phyloP scores from a whole-genome alignment of 2,797 vertebrate genomes.

The Cossypha dichroa region DNA sequence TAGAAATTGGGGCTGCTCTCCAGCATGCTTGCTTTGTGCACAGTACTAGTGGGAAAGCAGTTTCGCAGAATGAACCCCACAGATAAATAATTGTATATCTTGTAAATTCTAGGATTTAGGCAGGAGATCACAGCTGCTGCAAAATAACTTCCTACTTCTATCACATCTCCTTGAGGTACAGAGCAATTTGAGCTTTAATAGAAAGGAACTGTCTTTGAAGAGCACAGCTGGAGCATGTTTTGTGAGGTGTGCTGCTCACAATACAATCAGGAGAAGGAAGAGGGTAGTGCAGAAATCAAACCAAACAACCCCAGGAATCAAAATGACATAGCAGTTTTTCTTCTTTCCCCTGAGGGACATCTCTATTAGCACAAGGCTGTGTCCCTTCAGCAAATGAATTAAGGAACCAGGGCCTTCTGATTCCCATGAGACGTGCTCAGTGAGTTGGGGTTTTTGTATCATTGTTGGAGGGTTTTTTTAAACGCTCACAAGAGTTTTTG shows the following conservation, averaged over 20 bases:
- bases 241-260: neutral
- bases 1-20: neutral
- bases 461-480: neutral
- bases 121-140: neutral
- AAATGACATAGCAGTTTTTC: neutral
- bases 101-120: constrained; percentile 2
- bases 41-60: neutral
- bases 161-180: neutral
- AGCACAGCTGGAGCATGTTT: neutral
- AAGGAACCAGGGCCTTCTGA: neutral
- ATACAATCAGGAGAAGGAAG: neutral
- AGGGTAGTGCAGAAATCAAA: neutral
- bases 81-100: neutral
- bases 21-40: neutral
- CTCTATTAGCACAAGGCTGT: neutral
- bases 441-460: neutral
- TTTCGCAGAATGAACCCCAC: neutral
- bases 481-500: neutral
- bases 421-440: neutral
- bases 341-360: neutral
- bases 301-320: neutral
- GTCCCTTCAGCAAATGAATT: neutral
- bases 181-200: neutral
- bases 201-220: neutral
- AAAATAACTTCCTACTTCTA: neutral